Base-by-base conservation (phyloP, 2,797 vertebrate species). In the Ambastaia sidthimunki region DNA sequence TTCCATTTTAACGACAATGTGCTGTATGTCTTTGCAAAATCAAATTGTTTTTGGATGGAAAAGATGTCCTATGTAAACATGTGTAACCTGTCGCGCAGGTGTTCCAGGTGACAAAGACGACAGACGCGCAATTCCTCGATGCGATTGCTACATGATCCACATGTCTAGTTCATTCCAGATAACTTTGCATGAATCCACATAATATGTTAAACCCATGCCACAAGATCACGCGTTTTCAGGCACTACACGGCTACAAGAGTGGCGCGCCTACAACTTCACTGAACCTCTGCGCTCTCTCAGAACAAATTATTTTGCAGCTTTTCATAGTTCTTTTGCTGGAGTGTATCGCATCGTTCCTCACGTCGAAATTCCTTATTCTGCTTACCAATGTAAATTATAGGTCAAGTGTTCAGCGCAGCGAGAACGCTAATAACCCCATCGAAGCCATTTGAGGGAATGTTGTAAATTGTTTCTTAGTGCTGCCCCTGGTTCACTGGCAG, bases 21-120 rank as follows among this genome's bases (percentile, higher is more conserved):
- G n/a, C n/a, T 47, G 37, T 23, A 2, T 21, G 37, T 44, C 11
- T 19, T 6, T 57, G 23, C 13, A 57, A 57, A 28, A 63, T 59
- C 11, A 4, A 60, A 80, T 48, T 25, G 4, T 3, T 25, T 15
- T n/a, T 21, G n/a, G 15, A 50, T 25, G 9, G 25, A 60, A 72
- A 65, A 72, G 4, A 25, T 44, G 71, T 62, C 79, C 47, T 52
- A 66, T 79, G 70, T 65, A 60, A 74, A 68, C 71, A 72, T 55
- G 57, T 62, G 68, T 69, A 71, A 69, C 66, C 74, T 76, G 72
- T 52, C 60, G 60, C 41, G 67, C 78, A 90, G 89, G 90, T 91
- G 86, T 86, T 89, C 89, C 91, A 90, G 90, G 90, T 91, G 90
- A 80, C 65, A 82, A 79, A 83, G 83, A 80, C 63, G 59, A 41